Conservation (phyloP, 2,797 vertebrate genomes). For the Zonotrichia albicollis region DNA sequence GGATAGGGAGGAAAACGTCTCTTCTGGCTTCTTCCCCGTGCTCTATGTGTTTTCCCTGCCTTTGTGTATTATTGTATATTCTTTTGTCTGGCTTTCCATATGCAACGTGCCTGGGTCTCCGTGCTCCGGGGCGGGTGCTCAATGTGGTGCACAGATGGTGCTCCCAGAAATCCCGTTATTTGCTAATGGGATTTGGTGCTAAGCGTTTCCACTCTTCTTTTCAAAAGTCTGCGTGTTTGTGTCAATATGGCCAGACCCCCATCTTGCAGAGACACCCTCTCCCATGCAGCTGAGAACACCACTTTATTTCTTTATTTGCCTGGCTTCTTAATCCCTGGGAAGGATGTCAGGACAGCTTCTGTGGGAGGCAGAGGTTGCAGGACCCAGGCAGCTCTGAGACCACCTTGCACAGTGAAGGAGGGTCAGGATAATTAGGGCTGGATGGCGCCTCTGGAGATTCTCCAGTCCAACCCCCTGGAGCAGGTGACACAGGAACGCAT, state of each 20-base stretch:
- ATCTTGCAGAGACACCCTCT: neutral
- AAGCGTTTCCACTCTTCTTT: slow-evolving; percentile 9
- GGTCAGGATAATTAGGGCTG: neutral
- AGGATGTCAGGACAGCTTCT: neutral
- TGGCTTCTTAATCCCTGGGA: neutral
- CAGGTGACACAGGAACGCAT: fast-evolving
- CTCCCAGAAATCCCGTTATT: slow-evolving; percentile 57
- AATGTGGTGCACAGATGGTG: slow-evolving; percentile 65
- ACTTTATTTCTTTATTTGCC: neutral
- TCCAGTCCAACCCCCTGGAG: neutral
- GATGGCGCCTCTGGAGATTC: neutral
- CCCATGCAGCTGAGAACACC: neutral
- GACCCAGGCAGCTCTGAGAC: neutral
- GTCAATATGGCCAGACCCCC: slow-evolving; percentile 7
- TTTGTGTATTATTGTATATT: slow-evolving; percentile 39
- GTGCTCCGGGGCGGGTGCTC: neutral
- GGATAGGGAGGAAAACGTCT: slow-evolving; percentile 10
- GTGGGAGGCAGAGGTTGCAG: neutral
- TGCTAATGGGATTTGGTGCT: slow-evolving; percentile 63
- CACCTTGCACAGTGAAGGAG: fast-evolving
- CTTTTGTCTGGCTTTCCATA: slow-evolving; percentile 41
- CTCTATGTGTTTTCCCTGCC: neutral
- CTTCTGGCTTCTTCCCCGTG: neutral
- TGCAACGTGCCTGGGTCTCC: neutral
- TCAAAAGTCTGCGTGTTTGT: neutral